Evolutionary conservation across 2,113 vertebrate genomes (phyloP).

Genomic region (Arothron firmamentum): DNA sequence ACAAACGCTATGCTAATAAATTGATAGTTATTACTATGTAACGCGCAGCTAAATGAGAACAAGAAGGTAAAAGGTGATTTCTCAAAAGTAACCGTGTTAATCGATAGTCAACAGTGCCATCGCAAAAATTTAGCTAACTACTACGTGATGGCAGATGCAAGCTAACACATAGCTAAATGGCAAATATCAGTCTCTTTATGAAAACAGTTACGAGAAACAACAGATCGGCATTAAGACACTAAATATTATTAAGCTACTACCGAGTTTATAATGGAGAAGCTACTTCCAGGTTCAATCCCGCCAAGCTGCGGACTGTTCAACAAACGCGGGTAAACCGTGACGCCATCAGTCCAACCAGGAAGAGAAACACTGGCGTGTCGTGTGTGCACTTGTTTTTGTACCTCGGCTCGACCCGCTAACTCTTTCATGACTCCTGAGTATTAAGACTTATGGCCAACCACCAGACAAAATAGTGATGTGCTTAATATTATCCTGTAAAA

Average conservation of each 20-base stretch:
- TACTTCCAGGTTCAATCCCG: slow-evolving; percentile 29
- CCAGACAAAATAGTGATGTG: too few relatives aligned
- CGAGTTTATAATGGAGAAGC: not conserved
- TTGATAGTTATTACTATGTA: too few relatives aligned
- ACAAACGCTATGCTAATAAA: too few relatives aligned
- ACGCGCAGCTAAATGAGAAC: not conserved
- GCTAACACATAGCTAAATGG: not conserved
- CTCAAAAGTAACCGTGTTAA: too few relatives aligned
- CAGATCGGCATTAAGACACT: not conserved
- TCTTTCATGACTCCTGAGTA: not conserved
- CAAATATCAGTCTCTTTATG: not conserved
- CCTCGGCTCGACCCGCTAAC: not conserved
- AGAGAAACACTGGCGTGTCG: not conserved
- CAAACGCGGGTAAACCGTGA: slow-evolving; percentile 59
- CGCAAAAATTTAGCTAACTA: not conserved
- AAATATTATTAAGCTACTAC: slow-evolving; percentile 25
- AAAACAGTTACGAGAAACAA: too few relatives aligned
- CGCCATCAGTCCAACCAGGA: slow-evolving; percentile 20
- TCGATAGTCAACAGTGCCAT: too few relatives aligned
- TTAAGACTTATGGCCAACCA: not conserved
- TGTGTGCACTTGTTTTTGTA: slow-evolving; percentile 28
- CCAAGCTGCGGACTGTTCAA: slow-evolving; percentile 55
- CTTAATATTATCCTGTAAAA: too few relatives aligned
- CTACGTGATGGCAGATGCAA: not conserved
- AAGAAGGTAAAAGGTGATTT: not conserved